Percentiles rank a stretch among this genome's conserved stretches.
Conservation (phyloP, 2,113 vertebrate species). For the Hydropotes inermis region DNA sequence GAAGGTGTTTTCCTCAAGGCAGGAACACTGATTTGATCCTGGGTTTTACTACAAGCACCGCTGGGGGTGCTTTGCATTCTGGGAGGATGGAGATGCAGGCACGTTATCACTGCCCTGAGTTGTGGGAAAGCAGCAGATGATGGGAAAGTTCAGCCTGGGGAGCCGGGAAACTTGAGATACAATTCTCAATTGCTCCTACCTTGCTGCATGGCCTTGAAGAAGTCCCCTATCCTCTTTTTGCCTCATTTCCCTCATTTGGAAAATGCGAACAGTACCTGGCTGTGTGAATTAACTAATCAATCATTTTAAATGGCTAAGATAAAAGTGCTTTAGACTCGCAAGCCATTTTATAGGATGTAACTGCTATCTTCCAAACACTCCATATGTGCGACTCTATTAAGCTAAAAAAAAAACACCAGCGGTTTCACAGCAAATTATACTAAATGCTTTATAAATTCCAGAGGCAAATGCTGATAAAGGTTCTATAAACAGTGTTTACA, state of each 20-base stretch:
- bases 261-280: conserved; percentile 58
- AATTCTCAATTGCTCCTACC: not conserved
- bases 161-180: not conserved
- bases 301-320: conserved; percentile 64
- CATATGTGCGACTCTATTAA: conserved; percentile 60
- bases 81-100: not conserved
- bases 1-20: conserved; percentile 22
- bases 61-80: not conserved
- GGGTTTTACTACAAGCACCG: not conserved
- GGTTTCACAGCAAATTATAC: conserved; percentile 64
- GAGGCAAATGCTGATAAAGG: conserved; percentile 62
- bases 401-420: conserved; percentile 37
- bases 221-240: conserved; percentile 26
- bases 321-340: conserved; percentile 45
- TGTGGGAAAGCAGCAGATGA: not conserved
- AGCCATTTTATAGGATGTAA: conserved; percentile 54
- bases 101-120: not conserved
- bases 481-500: conserved; percentile 71
- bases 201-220: not conserved
- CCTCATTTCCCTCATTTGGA: conserved; percentile 44
- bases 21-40: not conserved
- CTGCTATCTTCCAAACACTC: conserved; percentile 41
- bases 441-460: conserved; percentile 68
- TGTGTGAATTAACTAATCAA: conserved; percentile 57
- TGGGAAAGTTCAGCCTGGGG: not conserved